Evolutionary conservation across 92 coral and sea anemone species (phyloP).

Genomic region (Bergia sp.): DNA sequence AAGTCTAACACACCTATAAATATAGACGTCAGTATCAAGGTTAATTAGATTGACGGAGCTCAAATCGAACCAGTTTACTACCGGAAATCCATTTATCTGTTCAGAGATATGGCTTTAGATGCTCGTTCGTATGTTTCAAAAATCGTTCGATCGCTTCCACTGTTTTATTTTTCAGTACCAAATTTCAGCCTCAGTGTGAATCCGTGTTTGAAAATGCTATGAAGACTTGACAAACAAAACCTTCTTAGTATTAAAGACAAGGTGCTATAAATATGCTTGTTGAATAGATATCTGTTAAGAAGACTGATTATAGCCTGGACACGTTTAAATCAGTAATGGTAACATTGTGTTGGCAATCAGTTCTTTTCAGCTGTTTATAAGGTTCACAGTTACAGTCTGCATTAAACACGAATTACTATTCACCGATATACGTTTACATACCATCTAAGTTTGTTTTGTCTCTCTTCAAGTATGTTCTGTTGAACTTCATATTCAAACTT

Average conservation of each 20-base stretch:
- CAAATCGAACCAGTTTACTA: not conserved
- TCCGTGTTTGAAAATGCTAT: no score
- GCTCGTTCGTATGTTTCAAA: no score
- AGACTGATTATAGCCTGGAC: not conserved
- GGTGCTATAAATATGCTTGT: no score
- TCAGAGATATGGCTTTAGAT: no score
- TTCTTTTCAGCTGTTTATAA: not conserved
- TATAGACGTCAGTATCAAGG: not conserved
- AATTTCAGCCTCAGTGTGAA: no score
- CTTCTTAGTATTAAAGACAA: no score
- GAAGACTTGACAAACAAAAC: no score
- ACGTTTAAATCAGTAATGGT: not conserved
- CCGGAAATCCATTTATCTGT: no score
- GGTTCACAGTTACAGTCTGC: not conserved
- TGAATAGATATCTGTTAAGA: no score
- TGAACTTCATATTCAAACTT: conserved; percentile 96
- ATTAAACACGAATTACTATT: not conserved
- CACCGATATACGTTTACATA: conserved; percentile 36
- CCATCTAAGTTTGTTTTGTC: conserved; percentile 98
- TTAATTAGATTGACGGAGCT: not conserved
- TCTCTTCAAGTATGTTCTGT: conserved; percentile 90
- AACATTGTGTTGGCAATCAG: not conserved
- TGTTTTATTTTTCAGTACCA: no score
- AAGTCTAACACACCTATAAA: conserved; percentile 86
- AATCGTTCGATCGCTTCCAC: no score